phyloP scores from a whole-genome alignment of 1,140 invertebrate genomes.

The Homarus americanus region DNA sequence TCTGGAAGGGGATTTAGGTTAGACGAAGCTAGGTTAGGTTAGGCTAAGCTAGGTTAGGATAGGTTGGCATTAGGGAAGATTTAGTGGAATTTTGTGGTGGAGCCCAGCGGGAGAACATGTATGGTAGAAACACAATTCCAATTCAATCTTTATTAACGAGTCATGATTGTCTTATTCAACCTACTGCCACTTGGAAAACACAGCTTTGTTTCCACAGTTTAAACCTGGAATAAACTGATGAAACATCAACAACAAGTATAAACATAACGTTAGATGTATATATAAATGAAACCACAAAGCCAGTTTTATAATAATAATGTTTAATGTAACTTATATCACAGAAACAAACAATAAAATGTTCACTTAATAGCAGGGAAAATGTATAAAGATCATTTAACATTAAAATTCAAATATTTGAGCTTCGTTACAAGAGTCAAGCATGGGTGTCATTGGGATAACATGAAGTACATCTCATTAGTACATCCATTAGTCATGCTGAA shows the following conservation, averaged over 20 bases:
- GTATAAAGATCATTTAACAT: conserved; percentile 72
- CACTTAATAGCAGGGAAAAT: conserved; percentile 72
- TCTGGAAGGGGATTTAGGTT: no score
- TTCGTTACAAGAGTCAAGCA: conserved; percentile 71
- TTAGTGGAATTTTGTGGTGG: no score
- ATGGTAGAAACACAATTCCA: no score
- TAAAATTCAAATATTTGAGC: conserved; percentile 73
- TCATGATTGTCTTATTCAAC: no score
- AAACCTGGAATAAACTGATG: no score
- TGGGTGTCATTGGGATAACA: conserved; percentile 62
- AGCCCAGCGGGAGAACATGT: no score
- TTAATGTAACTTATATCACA: conserved; percentile 73
- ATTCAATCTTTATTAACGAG: no score
- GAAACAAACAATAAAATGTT: conserved; percentile 73
- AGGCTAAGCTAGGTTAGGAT: no score
- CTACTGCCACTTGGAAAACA: no score
- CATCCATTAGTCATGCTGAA: conserved; percentile 71
- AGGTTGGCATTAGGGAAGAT: no score
- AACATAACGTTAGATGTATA: background rate
- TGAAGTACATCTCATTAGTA: conserved; percentile 67
- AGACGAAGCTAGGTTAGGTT: no score
- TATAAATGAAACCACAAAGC: conserved; percentile 29
- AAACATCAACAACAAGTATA: background rate
- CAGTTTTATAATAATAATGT: conserved; percentile 70
- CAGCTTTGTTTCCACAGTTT: no score